Percentiles rank a stretch among this genome's conserved stretches.
Conservation (phyloP, 2,888 invertebrate species). For the Apodemia mormo region DNA sequence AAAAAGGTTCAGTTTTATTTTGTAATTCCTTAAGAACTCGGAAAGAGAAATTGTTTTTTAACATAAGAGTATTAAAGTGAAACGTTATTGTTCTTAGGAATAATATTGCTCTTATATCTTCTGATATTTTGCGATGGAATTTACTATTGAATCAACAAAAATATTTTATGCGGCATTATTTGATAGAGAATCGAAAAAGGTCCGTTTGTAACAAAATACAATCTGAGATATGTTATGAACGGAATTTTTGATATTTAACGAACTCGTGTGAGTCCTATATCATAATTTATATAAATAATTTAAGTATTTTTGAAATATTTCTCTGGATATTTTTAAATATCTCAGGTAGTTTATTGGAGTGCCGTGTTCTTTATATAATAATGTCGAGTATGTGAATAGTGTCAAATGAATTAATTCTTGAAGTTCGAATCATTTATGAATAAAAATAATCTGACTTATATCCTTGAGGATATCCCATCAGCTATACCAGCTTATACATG, state of each 20-base stretch:
- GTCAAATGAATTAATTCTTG: too few relatives aligned
- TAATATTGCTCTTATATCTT: not conserved
- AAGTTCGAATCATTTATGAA: too few relatives aligned
- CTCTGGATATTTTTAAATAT: not conserved
- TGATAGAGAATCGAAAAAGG: not conserved
- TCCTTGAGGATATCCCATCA: too few relatives aligned
- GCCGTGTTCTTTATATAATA: too few relatives aligned
- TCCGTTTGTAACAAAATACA: not conserved
- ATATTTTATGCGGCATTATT: slow-evolving; percentile 8
- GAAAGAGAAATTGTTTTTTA: slow-evolving; percentile 1
- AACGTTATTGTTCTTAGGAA: slow-evolving; percentile 4
- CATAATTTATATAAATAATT: not conserved
- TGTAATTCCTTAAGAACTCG: not conserved
- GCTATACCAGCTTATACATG: too few relatives aligned
- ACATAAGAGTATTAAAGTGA: not conserved
- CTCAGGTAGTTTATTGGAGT: too few relatives aligned
- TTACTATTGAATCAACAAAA: not conserved
- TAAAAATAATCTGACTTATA: too few relatives aligned
- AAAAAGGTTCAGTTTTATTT: not conserved
- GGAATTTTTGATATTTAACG: not conserved
- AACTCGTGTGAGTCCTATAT: not conserved
- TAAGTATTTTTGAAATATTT: not conserved
- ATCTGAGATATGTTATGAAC: not conserved
- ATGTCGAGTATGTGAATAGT: too few relatives aligned
- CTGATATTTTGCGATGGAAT: not conserved